A percentile compares a stretch with the other conserved stretches of the same genome.
These are phyloP conservation scores for Mugil cephalus DNA, from an alignment of 2,113 vertebrate genomes.

Conservation along the genomic window DNA sequence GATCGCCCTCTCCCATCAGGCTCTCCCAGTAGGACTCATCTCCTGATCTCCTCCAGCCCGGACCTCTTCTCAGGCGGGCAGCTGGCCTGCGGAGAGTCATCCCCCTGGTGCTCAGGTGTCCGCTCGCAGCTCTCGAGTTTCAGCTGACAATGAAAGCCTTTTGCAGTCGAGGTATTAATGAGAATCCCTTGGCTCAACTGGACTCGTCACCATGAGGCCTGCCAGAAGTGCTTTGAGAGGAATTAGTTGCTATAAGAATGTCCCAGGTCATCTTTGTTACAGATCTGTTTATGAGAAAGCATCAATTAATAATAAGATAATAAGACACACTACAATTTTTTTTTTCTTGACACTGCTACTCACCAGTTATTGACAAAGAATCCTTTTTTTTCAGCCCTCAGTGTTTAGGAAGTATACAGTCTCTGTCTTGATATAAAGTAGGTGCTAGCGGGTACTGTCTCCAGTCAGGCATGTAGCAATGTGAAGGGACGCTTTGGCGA, in stretches of 20 bases:
- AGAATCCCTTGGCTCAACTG: slow-evolving; percentile 42
- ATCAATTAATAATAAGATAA: slow-evolving; percentile 8
- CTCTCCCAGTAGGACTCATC: slow-evolving; percentile 74
- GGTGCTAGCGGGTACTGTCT: slow-evolving; percentile 77
- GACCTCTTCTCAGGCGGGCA: slow-evolving; percentile 59
- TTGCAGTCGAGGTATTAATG: slow-evolving; percentile 51
- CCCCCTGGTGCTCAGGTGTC: slow-evolving; percentile 62
- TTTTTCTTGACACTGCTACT: slow-evolving; percentile 17
- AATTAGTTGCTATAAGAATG: slow-evolving; percentile 19
- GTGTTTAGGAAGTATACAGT: slow-evolving; percentile 33
- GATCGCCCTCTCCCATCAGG: slow-evolving; percentile 47
- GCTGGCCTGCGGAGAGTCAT: slow-evolving; percentile 69
- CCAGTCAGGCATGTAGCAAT: slow-evolving; percentile 75
- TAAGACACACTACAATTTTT: neutral
- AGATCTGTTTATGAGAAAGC: slow-evolving; percentile 35
- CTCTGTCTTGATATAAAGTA: slow-evolving; percentile 57
- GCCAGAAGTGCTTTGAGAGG: slow-evolving; percentile 38
- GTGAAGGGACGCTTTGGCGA: slow-evolving; percentile 69
- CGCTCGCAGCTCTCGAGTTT: slow-evolving; percentile 66
- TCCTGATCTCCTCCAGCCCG: slow-evolving; percentile 74
- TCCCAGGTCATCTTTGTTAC: slow-evolving; percentile 23
- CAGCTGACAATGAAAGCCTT: slow-evolving; percentile 53
- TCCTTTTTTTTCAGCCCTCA: slow-evolving; percentile 27
- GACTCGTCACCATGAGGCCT: slow-evolving; percentile 29
- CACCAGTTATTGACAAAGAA: slow-evolving; percentile 29